Conservation (phyloP, 2,797 vertebrate genomes). For the Naso thynnoides region DNA sequence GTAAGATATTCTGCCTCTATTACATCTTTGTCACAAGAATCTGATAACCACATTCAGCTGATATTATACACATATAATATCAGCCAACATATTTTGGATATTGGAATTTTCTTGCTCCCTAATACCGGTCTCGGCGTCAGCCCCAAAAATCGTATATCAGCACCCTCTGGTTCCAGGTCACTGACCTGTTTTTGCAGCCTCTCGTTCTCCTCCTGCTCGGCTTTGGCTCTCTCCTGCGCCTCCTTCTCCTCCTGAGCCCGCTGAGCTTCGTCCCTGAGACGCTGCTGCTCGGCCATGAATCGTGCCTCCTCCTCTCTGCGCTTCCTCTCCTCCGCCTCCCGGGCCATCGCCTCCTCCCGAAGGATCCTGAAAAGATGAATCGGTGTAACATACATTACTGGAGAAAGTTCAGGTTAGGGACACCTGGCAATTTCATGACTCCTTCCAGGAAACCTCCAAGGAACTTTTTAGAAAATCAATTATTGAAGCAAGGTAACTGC, state of each 20-base stretch:
- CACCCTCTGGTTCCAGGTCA: neutral
- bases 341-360: slow-evolving; percentile 87
- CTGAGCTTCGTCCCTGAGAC: slow-evolving; percentile 80
- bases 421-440: neutral
- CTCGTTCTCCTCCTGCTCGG: slow-evolving; percentile 89
- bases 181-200: slow-evolving; percentile 92
- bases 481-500: neutral
- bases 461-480: neutral
- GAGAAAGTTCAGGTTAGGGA: neutral
- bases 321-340: slow-evolving; percentile 88
- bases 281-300: slow-evolving; percentile 84
- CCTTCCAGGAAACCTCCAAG: neutral
- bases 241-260: slow-evolving; percentile 84
- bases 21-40: no score
- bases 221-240: slow-evolving; percentile 85
- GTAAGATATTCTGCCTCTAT: no score
- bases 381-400: neutral
- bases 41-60: no score
- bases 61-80: no score
- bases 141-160: no score
- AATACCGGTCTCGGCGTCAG: no score
- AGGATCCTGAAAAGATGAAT: slow-evolving; percentile 74
- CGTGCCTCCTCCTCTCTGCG: slow-evolving; percentile 88
- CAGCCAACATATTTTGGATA: no score
- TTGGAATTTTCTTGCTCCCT: no score